phyloP scores from a whole-genome alignment of 1,140 invertebrate species.

The Schlechtendalia chinensis region DNA sequence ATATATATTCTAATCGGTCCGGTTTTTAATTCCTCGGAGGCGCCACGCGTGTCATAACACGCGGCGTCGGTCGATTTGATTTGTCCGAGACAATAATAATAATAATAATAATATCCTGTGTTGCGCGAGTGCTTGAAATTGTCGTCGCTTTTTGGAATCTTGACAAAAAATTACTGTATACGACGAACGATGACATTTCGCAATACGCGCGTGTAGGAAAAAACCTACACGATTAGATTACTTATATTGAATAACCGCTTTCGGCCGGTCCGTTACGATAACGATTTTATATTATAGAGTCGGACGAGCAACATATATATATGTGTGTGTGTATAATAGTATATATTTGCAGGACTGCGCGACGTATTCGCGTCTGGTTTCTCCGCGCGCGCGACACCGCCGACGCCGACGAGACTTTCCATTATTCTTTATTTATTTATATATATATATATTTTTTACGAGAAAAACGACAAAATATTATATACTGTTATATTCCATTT shows the following conservation, averaged over 20 bases:
- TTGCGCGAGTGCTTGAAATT: too few species aligned
- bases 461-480: slow-evolving; percentile 31
- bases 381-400: neutral
- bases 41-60: too few species aligned
- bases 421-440: slow-evolving; percentile 28
- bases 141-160: too few species aligned
- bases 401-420: slow-evolving; percentile 2
- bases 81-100: too few species aligned
- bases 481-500: slow-evolving; percentile 23
- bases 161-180: too few species aligned
- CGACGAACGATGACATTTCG: too few species aligned
- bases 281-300: neutral
- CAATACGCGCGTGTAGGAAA: neutral
- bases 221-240: neutral
- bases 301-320: neutral
- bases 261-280: neutral
- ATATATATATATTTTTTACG: slow-evolving; percentile 22
- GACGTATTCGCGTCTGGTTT: neutral
- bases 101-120: too few species aligned
- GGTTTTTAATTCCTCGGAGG: too few species aligned
- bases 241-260: slow-evolving; percentile 29
- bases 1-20: too few species aligned
- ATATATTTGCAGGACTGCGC: too few species aligned
- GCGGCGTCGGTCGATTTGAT: too few species aligned
- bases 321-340: too few species aligned